Evolutionary conservation across 2,113 vertebrate genomes (phyloP).

Genomic region (Myotis brandtii): DNA sequence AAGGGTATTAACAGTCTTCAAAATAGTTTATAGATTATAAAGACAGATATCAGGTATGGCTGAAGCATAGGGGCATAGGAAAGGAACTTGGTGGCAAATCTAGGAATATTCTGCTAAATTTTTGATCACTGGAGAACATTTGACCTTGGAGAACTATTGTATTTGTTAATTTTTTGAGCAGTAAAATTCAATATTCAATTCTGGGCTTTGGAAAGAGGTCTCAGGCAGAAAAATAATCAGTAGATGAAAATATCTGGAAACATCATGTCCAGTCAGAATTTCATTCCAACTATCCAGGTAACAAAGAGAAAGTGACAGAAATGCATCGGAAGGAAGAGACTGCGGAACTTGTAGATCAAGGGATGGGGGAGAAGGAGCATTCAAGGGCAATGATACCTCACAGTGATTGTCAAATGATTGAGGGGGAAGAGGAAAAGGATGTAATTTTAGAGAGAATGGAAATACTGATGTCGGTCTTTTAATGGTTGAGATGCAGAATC

Average conservation of each 20-base stretch:
- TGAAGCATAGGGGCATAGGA: background rate
- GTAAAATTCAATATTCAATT: background rate
- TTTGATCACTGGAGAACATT: background rate
- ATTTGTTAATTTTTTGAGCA: background rate
- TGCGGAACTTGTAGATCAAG: background rate
- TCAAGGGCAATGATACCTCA: background rate
- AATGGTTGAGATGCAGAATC: background rate
- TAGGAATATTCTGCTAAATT: background rate
- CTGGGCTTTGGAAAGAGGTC: background rate
- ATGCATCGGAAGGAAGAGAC: background rate
- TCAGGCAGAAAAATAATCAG: background rate
- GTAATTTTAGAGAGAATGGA: background rate
- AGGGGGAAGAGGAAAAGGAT: background rate
- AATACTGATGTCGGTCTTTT: background rate
- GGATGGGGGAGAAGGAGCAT: background rate
- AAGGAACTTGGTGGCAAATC: background rate
- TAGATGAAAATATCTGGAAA: background rate
- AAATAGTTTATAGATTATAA: background rate
- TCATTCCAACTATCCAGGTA: background rate
- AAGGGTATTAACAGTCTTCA: background rate
- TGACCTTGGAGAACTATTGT: background rate
- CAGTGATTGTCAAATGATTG: background rate
- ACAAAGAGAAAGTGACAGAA: background rate
- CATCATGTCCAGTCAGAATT: background rate
- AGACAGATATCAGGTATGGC: background rate